These are phyloP conservation scores for Unio delphinus DNA, from an alignment of 2,888 invertebrate species.

Conservation along the genomic window DNA sequence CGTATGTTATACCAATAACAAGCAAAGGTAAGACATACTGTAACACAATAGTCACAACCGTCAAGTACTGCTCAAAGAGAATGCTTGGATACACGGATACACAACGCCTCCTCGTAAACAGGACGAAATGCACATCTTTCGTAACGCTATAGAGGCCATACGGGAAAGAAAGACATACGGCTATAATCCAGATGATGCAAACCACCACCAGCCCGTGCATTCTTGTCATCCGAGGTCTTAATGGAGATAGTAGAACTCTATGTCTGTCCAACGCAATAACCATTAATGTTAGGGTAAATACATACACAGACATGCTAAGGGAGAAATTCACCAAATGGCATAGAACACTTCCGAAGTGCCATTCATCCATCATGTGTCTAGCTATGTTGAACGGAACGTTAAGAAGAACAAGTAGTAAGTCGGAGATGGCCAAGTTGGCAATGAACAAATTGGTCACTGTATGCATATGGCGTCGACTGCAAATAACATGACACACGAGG, in stretches of 20 bases:
- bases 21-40: conserved; percentile 72
- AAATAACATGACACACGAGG: conserved; percentile 15
- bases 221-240: conserved; percentile 69
- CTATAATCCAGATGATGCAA: conserved; percentile 68
- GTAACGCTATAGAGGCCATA: conserved; percentile 69
- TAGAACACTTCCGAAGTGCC: conserved; percentile 72
- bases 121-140: conserved; percentile 39
- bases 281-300: conserved; percentile 73
- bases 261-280: conserved; percentile 72
- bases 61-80: conserved; percentile 67
- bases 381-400: conserved; percentile 73
- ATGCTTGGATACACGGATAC: conserved; percentile 65
- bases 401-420: conserved; percentile 63
- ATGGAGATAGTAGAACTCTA: conserved; percentile 71
- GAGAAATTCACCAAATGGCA: conserved; percentile 72
- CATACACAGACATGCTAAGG: conserved; percentile 71
- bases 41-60: conserved; percentile 68
- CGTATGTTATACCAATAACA: conserved; percentile 70
- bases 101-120: conserved; percentile 58
- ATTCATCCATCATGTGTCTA: conserved; percentile 69
- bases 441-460: conserved; percentile 23
- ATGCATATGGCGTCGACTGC: conserved; percentile 17
- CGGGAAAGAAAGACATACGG: conserved; percentile 67
- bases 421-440: conserved; percentile 61
- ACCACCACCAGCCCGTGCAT: conserved; percentile 67